These are phyloP conservation scores for Montipora capitata DNA, from an alignment of 92 coral and sea anemone genomes.

Conservation along the genomic window DNA sequence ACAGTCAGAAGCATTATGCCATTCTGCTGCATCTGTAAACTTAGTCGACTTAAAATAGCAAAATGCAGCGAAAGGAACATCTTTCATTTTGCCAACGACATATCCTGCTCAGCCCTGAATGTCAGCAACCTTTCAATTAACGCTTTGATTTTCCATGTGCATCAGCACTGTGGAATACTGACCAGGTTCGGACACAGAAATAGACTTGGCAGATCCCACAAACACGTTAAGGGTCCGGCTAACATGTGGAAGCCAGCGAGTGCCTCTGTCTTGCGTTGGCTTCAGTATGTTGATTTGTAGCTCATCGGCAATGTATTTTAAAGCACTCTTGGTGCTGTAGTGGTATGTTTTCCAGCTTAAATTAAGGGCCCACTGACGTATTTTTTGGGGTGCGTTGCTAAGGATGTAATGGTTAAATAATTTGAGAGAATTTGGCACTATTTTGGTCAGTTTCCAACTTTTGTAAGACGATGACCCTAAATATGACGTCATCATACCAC, in stretches of 20 bases:
- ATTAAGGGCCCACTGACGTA: too few relatives aligned
- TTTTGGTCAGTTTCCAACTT: too few relatives aligned
- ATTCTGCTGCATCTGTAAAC: conserved; percentile 64
- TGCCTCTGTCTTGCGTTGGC: conserved; percentile 54
- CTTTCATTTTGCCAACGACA: conserved; percentile 27
- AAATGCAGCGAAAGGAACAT: conserved; percentile 47
- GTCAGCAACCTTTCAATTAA: conserved; percentile 49
- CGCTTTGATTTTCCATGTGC: conserved; percentile 48
- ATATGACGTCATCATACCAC: too few relatives aligned
- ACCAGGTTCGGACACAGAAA: conserved; percentile 20
- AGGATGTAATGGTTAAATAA: too few relatives aligned
- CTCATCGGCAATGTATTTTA: conserved; percentile 44
- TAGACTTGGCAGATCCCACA: background rate
- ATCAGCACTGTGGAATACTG: conserved; percentile 51
- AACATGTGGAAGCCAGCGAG: too few relatives aligned
- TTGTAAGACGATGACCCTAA: too few relatives aligned
- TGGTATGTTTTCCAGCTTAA: conserved; percentile 52
- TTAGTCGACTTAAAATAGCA: conserved; percentile 41
- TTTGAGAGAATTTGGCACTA: too few relatives aligned
- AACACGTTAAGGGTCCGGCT: conserved; percentile 66
- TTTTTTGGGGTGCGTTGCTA: too few relatives aligned
- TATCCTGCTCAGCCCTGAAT: conserved; percentile 42
- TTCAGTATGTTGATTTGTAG: conserved; percentile 39
- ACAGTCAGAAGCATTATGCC: conserved; percentile 50
- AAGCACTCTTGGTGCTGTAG: conserved; percentile 58